phyloP scores from a whole-genome alignment of 2,113 vertebrate species.

The Heterochromis multidens region DNA sequence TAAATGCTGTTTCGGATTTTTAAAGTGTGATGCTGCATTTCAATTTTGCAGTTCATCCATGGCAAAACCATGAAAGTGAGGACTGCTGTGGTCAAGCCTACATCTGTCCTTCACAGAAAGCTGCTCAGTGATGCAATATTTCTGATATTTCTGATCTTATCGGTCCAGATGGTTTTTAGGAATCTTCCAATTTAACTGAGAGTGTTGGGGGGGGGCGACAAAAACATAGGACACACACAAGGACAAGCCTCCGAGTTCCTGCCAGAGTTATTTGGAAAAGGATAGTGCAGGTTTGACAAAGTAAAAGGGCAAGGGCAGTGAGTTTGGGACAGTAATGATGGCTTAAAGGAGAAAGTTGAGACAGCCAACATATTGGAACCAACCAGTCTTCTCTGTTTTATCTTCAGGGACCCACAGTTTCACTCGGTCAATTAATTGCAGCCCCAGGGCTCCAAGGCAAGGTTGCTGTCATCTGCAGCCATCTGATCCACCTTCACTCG shows the following conservation, averaged over 20 bases:
- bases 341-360: constrained; percentile 10
- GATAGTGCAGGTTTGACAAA: not conserved
- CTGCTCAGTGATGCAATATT: not conserved
- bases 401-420: not conserved
- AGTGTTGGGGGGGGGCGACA: not conserved
- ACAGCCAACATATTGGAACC: not conserved
- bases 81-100: not conserved
- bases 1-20: not conserved
- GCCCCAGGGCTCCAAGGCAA: not conserved
- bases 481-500: not conserved
- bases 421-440: constrained; percentile 1
- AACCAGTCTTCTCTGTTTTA: not conserved
- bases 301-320: not conserved
- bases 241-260: not conserved
- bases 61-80: not conserved
- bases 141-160: not conserved
- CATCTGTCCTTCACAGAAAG: not conserved
- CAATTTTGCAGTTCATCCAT: not conserved
- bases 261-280: not conserved
- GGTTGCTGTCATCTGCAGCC: not conserved
- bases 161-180: not conserved
- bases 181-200: not conserved
- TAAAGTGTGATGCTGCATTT: not conserved
- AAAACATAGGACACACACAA: not conserved
- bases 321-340: constrained; percentile 13